Conservation (phyloP, 2,888 invertebrate genomes). For the Resseliella maxima region DNA sequence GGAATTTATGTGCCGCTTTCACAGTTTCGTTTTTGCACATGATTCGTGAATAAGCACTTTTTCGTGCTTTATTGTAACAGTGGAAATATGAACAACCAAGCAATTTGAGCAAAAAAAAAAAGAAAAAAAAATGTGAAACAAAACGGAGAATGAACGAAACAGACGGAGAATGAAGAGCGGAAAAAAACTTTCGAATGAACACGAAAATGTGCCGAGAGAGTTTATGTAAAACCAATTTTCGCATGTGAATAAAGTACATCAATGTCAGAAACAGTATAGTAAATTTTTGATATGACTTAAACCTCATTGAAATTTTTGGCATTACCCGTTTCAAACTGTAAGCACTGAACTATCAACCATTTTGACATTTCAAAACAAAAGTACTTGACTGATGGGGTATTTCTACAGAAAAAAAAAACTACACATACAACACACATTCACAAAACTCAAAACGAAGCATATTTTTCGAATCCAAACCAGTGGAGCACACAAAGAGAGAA, state of each 20-base stretch:
- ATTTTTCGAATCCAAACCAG: too few species aligned
- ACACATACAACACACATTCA: neutral
- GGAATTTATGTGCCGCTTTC: neutral
- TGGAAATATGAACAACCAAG: neutral
- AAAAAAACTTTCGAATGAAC: neutral
- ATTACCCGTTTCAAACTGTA: constrained; percentile 6
- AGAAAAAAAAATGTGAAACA: neutral
- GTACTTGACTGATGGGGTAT: neutral
- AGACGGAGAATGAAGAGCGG: neutral
- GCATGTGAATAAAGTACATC: constrained; percentile 17
- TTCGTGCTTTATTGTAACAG: neutral
- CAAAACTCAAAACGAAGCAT: too few species aligned
- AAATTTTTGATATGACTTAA: neutral
- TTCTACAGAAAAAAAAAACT: neutral
- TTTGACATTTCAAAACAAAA: neutral
- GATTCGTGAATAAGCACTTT: neutral
- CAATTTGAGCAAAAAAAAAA: neutral
- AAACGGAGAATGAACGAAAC: neutral
- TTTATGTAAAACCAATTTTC: constrained; percentile 17
- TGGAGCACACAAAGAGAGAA: neutral
- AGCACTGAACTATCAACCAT: neutral
- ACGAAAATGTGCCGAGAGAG: constrained; percentile 1
- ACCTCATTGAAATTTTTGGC: neutral
- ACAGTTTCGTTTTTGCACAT: neutral
- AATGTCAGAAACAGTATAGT: constrained; percentile 12